Evolutionary conservation across 2,888 invertebrate species (phyloP).

Genomic region (Dasysyrphus albostriatus): DNA sequence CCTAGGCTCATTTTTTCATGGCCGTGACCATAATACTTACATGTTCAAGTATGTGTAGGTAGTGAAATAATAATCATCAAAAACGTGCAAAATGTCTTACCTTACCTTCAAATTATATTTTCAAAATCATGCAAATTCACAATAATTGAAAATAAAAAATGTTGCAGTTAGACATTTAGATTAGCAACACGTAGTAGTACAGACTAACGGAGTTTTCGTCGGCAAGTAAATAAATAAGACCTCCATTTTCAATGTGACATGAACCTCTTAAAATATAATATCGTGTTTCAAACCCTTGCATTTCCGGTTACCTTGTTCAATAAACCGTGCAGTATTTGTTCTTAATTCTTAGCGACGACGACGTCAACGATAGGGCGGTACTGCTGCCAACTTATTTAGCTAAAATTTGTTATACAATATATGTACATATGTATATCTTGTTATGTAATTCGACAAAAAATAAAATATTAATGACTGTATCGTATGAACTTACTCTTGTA

Average conservation of each 20-base stretch:
- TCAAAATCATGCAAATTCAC: background rate
- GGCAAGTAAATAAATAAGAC: background rate
- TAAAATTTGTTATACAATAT: background rate
- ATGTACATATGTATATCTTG: too few relatives aligned
- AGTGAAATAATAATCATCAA: background rate
- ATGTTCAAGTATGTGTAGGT: too few relatives aligned
- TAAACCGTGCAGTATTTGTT: conserved; percentile 1
- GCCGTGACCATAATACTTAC: too few relatives aligned
- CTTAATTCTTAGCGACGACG: background rate
- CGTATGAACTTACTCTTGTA: too few relatives aligned
- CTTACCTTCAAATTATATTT: background rate
- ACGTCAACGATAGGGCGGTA: background rate
- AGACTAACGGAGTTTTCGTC: background rate
- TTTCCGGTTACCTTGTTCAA: conserved; percentile 20
- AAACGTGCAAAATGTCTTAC: conserved; percentile 1
- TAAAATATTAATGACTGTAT: too few relatives aligned
- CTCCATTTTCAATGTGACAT: conserved; percentile 11
- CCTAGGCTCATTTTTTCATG: too few relatives aligned
- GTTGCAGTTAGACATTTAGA: background rate
- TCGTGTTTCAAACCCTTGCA: conserved; percentile 9
- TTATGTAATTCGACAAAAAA: too few relatives aligned
- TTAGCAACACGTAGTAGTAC: background rate
- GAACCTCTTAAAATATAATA: conserved; percentile 7
- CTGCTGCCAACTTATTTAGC: background rate
- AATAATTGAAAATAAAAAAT: background rate